These are phyloP conservation scores for Nemopilema nomurai DNA, from an alignment of 30 jellyfish, hydroid and myxozoan genomes.

Conservation along the genomic window DNA sequence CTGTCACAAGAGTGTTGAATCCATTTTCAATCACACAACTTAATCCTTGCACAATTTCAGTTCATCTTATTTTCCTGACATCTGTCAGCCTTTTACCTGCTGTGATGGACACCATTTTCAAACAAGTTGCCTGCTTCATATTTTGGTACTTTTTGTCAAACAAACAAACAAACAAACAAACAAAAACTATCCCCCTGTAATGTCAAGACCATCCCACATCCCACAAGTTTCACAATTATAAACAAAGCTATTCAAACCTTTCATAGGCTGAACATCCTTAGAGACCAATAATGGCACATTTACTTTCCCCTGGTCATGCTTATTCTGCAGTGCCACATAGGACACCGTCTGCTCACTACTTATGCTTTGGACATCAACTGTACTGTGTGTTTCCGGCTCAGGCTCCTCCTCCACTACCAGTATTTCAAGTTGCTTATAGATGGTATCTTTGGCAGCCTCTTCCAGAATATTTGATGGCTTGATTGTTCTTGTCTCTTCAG, in stretches of 20 bases:
- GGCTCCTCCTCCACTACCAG: slow-evolving; percentile 68
- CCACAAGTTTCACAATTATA: background rate
- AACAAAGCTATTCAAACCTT: background rate
- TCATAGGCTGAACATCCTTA: background rate
- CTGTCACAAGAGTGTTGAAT: too few relatives aligned
- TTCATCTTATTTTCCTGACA: too few relatives aligned
- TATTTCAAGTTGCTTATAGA: slow-evolving; percentile 67
- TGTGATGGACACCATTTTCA: too few relatives aligned
- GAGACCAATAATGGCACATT: slow-evolving; percentile 33
- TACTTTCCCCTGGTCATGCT: slow-evolving; percentile 8
- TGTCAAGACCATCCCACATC: background rate
- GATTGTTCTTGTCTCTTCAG: slow-evolving; percentile 33
- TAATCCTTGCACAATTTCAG: too few relatives aligned
- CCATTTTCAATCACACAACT: too few relatives aligned
- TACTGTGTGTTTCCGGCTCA: slow-evolving; percentile 49
- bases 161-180: too few relatives aligned
- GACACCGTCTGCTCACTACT: slow-evolving; percentile 59
- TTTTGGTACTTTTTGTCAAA: background rate
- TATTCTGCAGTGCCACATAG: slow-evolving; percentile 49
- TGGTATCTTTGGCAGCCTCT: slow-evolving; percentile 92
- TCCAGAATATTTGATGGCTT: slow-evolving; percentile 78
- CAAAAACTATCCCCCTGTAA: background rate
- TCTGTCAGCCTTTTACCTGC: too few relatives aligned
- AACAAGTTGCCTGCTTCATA: background rate
- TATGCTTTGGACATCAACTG: slow-evolving; percentile 68